Evolutionary conservation across 2,888 invertebrate genomes (phyloP).

Genomic region (Phyllotreta cruciferae): DNA sequence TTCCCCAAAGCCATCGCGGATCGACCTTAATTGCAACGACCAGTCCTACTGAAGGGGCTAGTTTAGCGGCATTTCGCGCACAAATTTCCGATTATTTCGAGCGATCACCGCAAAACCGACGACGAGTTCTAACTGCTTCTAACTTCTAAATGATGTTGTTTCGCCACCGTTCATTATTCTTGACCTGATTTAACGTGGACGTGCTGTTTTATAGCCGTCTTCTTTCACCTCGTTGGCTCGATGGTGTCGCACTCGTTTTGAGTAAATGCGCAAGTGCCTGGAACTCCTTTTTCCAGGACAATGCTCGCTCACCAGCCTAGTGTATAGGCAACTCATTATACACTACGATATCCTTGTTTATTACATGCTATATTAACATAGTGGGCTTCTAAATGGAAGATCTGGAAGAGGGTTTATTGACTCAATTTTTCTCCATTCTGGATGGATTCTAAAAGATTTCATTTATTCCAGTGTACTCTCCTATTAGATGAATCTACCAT

Average conservation of each 20-base stretch:
- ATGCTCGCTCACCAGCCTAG: background rate
- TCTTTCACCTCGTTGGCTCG: conserved; percentile 30
- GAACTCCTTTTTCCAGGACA: background rate
- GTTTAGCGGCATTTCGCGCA: too few relatives aligned
- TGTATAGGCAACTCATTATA: conserved; percentile 6
- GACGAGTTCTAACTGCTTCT: conserved; percentile 46
- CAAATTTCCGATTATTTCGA: conserved; percentile 31
- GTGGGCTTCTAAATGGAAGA: too few relatives aligned
- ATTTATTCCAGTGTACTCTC: too few relatives aligned
- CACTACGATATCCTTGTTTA: background rate
- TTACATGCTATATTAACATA: too few relatives aligned
- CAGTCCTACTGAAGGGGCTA: too few relatives aligned
- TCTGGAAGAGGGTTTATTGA: too few relatives aligned
- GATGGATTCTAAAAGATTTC: too few relatives aligned
- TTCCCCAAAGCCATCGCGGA: conserved; percentile 58
- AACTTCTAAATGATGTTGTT: conserved; percentile 45
- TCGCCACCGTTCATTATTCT: conserved; percentile 40
- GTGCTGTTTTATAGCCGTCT: conserved; percentile 20
- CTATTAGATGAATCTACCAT: too few relatives aligned
- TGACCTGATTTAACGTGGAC: conserved; percentile 34
- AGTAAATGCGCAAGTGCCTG: conserved; percentile 38
- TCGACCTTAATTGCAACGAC: conserved; percentile 10
- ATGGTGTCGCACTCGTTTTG: conserved; percentile 21
- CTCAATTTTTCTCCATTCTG: too few relatives aligned
- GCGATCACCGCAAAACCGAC: conserved; percentile 42